Base-by-base conservation (phyloP, 2,797 vertebrate species). In the Eulemur albifrons region DNA sequence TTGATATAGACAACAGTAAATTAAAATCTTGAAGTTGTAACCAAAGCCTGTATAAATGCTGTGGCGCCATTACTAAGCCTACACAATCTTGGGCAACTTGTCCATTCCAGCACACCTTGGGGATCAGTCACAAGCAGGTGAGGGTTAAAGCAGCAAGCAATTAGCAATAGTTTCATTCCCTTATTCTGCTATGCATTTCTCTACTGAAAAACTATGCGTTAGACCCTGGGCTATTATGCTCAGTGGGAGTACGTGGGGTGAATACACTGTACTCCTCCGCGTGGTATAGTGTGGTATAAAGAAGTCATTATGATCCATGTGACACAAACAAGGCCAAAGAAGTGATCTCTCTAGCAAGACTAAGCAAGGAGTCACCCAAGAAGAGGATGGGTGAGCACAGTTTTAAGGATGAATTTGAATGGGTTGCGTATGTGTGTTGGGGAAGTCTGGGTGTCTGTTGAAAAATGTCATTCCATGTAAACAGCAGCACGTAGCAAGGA, bases 1-100 rank as follows among this genome's bases (percentile, higher is more conserved):
- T 27, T 32, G 18, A 67, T 88, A 80, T 77, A 86, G 65, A 80
- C 89, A n/a, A 67, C 94, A 91, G 23, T 65, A 48, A 84, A 65
- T 72, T 63, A 80, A 96, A 93, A 90, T 76, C 25, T 85, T 90
- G 27, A 73, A 15, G 23, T 54, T 63, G 50, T 21, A 35, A 3
- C 7, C 11, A 43, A 48, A 32, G 18, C 61, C 50, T 54, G 3
- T 38, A 7, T 35, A 61, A 72, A 43, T 43, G 50, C 21, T 30
- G 1, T 27, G 21, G 4, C 7, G 9, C 85, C 35, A 30, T 73
- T 13, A 6, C 40, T 35, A 80, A 88, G 50, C 43, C 43, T 32
- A 13, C 54, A 7, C 0, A 11, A 3, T 57, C 32, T 21, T 21
- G 30, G 80, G 27, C 8, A 30, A 25, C 2, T 0, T 84, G 67